Conservation (phyloP, 30 jellyfish, hydroid and myxozoan genomes). For the Rhopilema esculentum region DNA sequence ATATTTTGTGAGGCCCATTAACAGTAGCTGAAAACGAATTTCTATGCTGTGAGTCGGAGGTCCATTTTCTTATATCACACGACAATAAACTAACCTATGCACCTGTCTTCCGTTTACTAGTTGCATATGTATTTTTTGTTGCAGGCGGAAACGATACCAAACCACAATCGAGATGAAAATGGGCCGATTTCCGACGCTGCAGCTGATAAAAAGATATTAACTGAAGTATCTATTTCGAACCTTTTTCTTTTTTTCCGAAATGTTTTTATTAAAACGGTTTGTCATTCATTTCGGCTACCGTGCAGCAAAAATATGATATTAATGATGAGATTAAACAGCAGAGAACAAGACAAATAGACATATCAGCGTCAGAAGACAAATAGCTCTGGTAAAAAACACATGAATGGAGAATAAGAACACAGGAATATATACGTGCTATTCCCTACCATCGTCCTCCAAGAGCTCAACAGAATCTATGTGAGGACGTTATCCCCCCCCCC, state of each 20-base stretch:
- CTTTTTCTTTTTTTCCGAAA: not conserved
- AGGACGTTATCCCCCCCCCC: too few relatives aligned
- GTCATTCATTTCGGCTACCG: not conserved
- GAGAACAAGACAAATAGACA: too few relatives aligned
- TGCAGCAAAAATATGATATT: not conserved
- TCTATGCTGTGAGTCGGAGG: too few relatives aligned
- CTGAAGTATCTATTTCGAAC: conserved; percentile 45
- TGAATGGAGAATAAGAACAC: too few relatives aligned
- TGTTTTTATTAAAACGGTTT: not conserved
- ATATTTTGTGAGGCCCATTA: too few relatives aligned
- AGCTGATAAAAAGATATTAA: conserved; percentile 56
- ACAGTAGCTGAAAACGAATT: too few relatives aligned
- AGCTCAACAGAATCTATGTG: too few relatives aligned
- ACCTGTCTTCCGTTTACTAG: not conserved
- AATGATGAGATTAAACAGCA: not conserved
- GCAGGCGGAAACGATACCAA: conserved; percentile 80
- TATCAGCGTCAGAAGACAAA: too few relatives aligned
- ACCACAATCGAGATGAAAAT: conserved; percentile 66
- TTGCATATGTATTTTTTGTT: not conserved
- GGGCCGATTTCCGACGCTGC: conserved; percentile 19
- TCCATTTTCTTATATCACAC: not conserved
- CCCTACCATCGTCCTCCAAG: too few relatives aligned
- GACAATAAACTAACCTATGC: not conserved
- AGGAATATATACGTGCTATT: too few relatives aligned
- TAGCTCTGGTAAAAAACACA: too few relatives aligned